A percentile compares a stretch with the other conserved stretches of the same genome.
phyloP scores from a whole-genome alignment of 1,140 invertebrate genomes.

The Drosophila tropicalis region DNA sequence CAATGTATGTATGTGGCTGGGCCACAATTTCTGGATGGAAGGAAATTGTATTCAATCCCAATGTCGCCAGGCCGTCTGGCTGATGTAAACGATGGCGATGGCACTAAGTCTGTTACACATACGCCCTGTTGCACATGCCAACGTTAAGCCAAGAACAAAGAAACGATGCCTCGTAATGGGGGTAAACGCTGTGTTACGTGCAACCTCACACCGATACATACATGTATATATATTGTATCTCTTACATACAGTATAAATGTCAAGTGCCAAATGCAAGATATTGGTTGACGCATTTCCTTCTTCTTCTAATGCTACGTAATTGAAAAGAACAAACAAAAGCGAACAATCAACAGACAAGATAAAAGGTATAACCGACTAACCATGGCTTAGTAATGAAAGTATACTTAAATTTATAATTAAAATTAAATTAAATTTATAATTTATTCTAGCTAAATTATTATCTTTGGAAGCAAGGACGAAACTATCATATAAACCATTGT shows the following conservation, averaged over 20 bases:
- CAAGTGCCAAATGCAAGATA: conserved; percentile 1
- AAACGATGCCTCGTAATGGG: conserved; percentile 36
- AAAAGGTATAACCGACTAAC: background rate
- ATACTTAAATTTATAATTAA: background rate
- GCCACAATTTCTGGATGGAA: background rate
- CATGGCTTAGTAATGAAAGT: background rate
- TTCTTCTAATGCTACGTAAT: background rate
- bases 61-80: background rate
- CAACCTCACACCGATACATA: background rate
- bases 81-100: conserved; percentile 13
- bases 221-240: too few relatives aligned
- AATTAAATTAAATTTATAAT: too few relatives aligned
- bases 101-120: conserved; percentile 51
- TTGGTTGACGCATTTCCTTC: conserved; percentile 1
- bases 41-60: background rate
- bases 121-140: conserved; percentile 33
- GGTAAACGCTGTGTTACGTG: background rate
- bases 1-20: background rate
- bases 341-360: background rate
- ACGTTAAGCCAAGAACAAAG: conserved; percentile 35
- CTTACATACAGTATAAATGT: conserved; percentile 2
- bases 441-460: too few relatives aligned
- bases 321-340: background rate
- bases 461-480: too few relatives aligned
- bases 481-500: too few relatives aligned